A percentile compares a stretch with the other conserved stretches of the same genome.
These are phyloP conservation scores for Phyllostomus hastatus DNA, from an alignment of 2,113 vertebrate genomes.

Conservation along the genomic window DNA sequence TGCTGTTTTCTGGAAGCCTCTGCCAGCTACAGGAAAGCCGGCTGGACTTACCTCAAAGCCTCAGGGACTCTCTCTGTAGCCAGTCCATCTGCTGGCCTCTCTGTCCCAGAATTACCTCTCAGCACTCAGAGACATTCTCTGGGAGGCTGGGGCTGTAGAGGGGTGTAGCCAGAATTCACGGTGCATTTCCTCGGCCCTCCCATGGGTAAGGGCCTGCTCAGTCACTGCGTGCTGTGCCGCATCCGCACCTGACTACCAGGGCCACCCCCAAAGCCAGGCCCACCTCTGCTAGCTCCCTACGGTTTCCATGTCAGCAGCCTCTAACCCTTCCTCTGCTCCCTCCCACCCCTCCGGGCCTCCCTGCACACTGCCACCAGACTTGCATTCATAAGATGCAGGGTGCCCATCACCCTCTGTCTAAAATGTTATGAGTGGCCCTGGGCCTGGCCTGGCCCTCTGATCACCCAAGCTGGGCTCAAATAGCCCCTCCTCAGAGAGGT, in stretches of 20 bases:
- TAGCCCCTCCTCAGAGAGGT: not conserved
- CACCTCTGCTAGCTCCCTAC: not conserved
- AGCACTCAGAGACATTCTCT: not conserved
- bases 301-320: not conserved
- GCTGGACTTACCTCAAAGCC: not conserved
- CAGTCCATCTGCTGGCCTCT: not conserved
- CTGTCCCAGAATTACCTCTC: not conserved
- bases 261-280: not conserved
- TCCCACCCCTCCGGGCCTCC: not conserved
- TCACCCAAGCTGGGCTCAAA: not conserved
- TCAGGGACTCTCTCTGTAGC: constrained; percentile 4
- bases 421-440: not conserved
- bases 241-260: not conserved
- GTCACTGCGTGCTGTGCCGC: not conserved
- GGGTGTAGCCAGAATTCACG: not conserved
- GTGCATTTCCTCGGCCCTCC: not conserved
- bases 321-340: not conserved
- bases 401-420: not conserved
- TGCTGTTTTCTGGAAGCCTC: not conserved
- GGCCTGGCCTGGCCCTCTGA: not conserved
- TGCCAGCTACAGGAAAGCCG: not conserved
- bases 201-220: not conserved
- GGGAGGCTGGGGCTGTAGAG: not conserved
- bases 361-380: not conserved
- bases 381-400: not conserved